Conservation (phyloP, 2,113 vertebrate genomes). For the Solenodon paradoxus region DNA sequence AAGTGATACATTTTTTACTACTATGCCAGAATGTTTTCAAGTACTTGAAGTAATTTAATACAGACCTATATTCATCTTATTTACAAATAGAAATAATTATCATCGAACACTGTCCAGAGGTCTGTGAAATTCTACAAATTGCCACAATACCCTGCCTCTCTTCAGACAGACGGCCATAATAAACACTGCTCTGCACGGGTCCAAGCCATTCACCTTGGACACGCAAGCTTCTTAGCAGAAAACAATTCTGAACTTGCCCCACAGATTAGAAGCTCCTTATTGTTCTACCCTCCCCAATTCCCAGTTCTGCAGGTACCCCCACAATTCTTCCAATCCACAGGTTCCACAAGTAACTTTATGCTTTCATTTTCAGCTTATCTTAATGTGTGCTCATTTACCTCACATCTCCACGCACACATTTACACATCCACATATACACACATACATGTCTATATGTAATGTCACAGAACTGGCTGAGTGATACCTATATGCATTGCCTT, state of each 20-base stretch:
- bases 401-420: neutral
- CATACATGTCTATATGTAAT: too few species aligned
- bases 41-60: neutral
- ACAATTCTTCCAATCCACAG: neutral
- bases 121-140: neutral
- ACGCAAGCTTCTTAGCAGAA: neutral
- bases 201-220: neutral
- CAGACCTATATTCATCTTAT: neutral
- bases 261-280: neutral
- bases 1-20: neutral
- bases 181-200: neutral
- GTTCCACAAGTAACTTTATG: neutral
- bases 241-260: neutral
- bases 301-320: neutral
- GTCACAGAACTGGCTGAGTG: neutral
- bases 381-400: neutral
- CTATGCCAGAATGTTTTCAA: neutral
- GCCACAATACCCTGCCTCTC: neutral
- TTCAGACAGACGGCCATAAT: neutral
- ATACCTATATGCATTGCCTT: neutral
- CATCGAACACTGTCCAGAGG: neutral
- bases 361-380: neutral
- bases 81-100: neutral
- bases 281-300: neutral
- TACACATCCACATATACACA: neutral